These are phyloP conservation scores for Odontophorus gujanensis DNA, from an alignment of 2,113 vertebrate species.

Conservation along the genomic window DNA sequence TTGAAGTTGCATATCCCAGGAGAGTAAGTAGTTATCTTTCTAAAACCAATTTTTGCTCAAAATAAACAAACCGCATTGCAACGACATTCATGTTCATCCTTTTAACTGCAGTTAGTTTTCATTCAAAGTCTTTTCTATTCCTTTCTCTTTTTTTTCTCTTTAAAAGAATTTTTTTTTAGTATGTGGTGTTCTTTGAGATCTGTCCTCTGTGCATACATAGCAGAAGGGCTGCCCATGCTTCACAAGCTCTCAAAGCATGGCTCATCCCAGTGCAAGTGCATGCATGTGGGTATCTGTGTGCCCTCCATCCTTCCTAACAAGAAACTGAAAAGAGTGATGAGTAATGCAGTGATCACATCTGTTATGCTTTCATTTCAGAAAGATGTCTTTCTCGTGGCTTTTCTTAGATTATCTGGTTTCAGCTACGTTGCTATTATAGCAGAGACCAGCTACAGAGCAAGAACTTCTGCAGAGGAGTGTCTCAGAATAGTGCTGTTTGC, in stretches of 20 bases:
- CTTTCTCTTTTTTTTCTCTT: neutral
- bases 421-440: neutral
- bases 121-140: neutral
- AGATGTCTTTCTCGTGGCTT: neutral
- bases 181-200: neutral
- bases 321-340: neutral
- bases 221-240: rapidly evolving
- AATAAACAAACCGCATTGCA: neutral
- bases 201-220: neutral
- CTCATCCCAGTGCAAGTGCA: neutral
- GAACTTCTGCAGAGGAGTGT: neutral
- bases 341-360: neutral
- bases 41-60: slow-evolving; percentile 20
- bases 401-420: neutral
- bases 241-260: neutral
- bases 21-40: neutral
- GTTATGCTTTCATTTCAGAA: neutral
- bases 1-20: slow-evolving; percentile 6
- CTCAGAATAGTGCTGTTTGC: neutral
- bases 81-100: rapidly evolving
- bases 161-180: neutral
- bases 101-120: neutral
- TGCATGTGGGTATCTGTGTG: too few relatives aligned
- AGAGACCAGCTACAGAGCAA: neutral
- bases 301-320: neutral